These are phyloP conservation scores for Gorsachius magnificus DNA, from an alignment of 2,797 vertebrate genomes.

Conservation along the genomic window DNA sequence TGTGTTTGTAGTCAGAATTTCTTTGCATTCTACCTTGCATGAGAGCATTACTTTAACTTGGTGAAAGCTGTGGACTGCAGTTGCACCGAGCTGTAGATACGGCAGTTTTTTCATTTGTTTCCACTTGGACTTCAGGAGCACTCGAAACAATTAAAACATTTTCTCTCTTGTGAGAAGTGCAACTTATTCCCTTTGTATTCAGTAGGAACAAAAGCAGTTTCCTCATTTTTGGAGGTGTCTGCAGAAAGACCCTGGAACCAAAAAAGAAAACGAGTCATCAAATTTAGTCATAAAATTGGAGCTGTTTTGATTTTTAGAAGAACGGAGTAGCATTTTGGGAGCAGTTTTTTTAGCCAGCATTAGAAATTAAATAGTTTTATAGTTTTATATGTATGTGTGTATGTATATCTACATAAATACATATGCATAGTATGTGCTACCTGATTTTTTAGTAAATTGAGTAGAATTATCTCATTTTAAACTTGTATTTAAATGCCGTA, in stretches of 20 bases:
- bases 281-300: background rate
- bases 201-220: background rate
- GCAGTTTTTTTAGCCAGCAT: background rate
- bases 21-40: background rate
- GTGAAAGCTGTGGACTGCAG: background rate
- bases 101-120: background rate
- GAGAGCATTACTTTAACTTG: background rate
- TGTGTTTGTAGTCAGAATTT: background rate
- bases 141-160: background rate
- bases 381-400: background rate
- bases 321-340: background rate
- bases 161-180: background rate
- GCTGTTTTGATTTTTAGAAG: background rate
- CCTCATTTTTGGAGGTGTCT: background rate
- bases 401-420: background rate
- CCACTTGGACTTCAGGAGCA: background rate
- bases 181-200: background rate
- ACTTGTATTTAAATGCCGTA: background rate
- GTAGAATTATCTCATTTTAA: background rate
- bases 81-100: background rate
- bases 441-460: background rate
- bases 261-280: background rate
- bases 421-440: background rate
- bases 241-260: background rate
- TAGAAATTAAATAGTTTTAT: background rate